Evolutionary conservation across 2,888 invertebrate species (phyloP), one percentile per base, ranked within the genome.

Genomic region (Platerodrilus igneus): DNA sequence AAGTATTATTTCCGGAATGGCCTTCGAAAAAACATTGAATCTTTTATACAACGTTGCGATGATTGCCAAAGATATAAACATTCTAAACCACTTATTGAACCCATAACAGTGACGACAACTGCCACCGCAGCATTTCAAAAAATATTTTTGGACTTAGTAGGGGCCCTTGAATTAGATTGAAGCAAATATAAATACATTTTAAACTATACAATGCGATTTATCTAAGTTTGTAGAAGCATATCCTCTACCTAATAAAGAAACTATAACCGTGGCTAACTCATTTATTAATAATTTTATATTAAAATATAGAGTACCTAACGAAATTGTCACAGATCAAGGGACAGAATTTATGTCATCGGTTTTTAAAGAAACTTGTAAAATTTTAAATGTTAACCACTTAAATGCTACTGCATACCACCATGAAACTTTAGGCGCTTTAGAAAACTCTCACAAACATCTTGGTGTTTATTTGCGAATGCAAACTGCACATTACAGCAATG

Each of bases 41-140:
- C 32, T 22, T 50, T 48, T 39, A 41, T 52, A 10, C 38, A 48
- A 41, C 21, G 31, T 13, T 52, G 50, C 42, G 41, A 44, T 25
- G 44, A 48, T 19, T 52, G 50, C 23, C 51, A 44, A 28, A 29
- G 44, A 22, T 41, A 41, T 33, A 51, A 50, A 37, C 26, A 50
- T 36, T 37, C 35, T 14, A 42, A 10, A 20, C 26, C 36, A 19
- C 34, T 30, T 9, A 46, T 19, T 16, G 20, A 48, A 36, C 40
- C 47, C 9, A 31, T 51, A 37, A 23, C 29, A 13, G 37, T 51
- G 10, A 50, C 43, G 6, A 37, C 42, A 17, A 48, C 50, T 23
- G 47, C 50, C 16, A 22, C 23, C 5, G 36, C 37, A 13, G 45
- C 41, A 4, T 51, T 48, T 32, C 28, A 48, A 36, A 45, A 46